Evolutionary conservation across 2,113 vertebrate species (phyloP), one percentile per base, ranked within the genome.

Genomic region (Urocolius indicus): DNA sequence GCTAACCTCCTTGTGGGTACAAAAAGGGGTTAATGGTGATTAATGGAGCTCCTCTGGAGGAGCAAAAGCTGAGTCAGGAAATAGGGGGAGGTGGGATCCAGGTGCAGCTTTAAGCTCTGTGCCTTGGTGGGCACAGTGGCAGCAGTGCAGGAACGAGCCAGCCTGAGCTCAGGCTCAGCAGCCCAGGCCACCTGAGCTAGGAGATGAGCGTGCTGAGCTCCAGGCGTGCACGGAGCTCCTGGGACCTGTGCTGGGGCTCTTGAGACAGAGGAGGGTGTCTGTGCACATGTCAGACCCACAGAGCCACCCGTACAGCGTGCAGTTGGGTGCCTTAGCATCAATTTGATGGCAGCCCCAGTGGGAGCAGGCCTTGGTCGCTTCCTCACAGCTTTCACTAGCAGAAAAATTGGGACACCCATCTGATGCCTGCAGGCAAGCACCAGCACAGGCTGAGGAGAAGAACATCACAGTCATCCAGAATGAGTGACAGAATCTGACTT

Each of bases 341-440:
- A 54, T 68, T 43, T 45, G 54, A 61, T 61, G 59, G 79, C 62
- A 85, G 87, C 36, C 71, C 54, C 71, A n/a, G 30, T 5, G 9
- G 84, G 66, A 82, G 69, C 74, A 79, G 63, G 72, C 79, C 54
- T 69, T 0, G 0, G 46, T 43, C 8, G 0, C 61, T 92, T 85
- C 61, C 63, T 91, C 41, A 8, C 18, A 29, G 72, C 55, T 84
- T 80, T 80, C 69, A 41, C 22, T 38, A 80, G 46, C 63, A 76
- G 82, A 77, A 76, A 90, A 88, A 69, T 5, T 80, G n/a, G 79
- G 67, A 83, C 68, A 46, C 65, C 36, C 38, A 12, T 85, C 72
- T 81, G 83, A 77, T 71, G 89, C 79, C 79, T 77, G 66, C 83
- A 89, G 84, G 73, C 57, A 65, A 81, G 45, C 51, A 23, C 59